Percentiles rank a stretch among this genome's conserved stretches.
These are phyloP conservation scores for Agrenia bidenticulata DNA, from an alignment of 2,888 invertebrate genomes.

Conservation along the genomic window DNA sequence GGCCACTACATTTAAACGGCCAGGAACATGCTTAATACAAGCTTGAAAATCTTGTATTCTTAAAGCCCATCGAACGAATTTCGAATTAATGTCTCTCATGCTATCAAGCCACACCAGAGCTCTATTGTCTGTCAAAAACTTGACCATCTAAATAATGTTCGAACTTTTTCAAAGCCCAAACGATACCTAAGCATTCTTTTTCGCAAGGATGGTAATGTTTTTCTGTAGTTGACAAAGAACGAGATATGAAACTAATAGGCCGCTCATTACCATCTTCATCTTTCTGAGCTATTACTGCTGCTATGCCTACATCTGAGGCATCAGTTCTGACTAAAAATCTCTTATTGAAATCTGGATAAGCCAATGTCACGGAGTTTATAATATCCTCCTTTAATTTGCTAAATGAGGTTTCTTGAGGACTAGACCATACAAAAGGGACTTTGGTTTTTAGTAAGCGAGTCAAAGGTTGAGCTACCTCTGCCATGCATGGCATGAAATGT, in stretches of 20 bases:
- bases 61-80: slow-evolving; percentile 26
- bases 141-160: slow-evolving; percentile 14
- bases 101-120: slow-evolving; percentile 17
- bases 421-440: slow-evolving; percentile 36
- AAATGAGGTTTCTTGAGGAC: slow-evolving; percentile 21
- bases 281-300: slow-evolving; percentile 12
- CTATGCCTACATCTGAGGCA: slow-evolving; percentile 15
- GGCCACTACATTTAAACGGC: slow-evolving; percentile 25
- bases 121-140: slow-evolving; percentile 22
- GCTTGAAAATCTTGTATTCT: slow-evolving; percentile 23
- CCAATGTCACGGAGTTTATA: slow-evolving; percentile 3
- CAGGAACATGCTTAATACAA: slow-evolving; percentile 22
- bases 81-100: slow-evolving; percentile 20
- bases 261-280: neutral
- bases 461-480: slow-evolving; percentile 32
- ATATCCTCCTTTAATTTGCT: slow-evolving; percentile 31
- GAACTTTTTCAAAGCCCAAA: slow-evolving; percentile 18
- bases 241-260: slow-evolving; percentile 8
- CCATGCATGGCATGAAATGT: slow-evolving; percentile 38
- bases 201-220: slow-evolving; percentile 14
- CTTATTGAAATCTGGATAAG: slow-evolving; percentile 21
- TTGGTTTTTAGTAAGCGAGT: slow-evolving; percentile 17
- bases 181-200: slow-evolving; percentile 23
- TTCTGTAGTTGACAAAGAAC: slow-evolving; percentile 13
- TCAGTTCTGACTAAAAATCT: slow-evolving; percentile 21